phyloP scores from a whole-genome alignment of 1,140 invertebrate species.

The Triops longicaudatus region DNA sequence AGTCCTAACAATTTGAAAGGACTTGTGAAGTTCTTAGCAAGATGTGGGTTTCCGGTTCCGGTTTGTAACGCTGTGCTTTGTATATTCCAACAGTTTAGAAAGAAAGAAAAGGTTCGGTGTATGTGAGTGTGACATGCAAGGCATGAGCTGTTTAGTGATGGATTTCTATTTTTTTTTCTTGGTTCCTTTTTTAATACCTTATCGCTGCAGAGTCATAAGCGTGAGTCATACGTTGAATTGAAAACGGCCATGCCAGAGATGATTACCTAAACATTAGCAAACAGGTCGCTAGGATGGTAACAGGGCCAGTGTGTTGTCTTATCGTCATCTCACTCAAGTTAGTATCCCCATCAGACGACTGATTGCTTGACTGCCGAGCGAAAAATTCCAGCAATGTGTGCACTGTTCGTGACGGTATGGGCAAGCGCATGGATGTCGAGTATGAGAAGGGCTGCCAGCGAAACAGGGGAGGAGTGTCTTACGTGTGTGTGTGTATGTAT shows the following conservation, averaged over 20 bases:
- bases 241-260: not conserved
- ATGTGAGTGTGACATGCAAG: not conserved
- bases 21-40: not conserved
- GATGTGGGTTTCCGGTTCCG: not conserved
- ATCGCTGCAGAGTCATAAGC: not conserved
- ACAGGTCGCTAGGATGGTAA: not conserved
- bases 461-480: not conserved
- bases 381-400: constrained; percentile 4
- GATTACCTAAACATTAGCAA: constrained; percentile 12
- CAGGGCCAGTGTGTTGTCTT: not conserved
- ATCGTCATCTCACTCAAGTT: constrained; percentile 11
- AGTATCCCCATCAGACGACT: constrained; percentile 3
- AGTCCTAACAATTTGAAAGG: not conserved
- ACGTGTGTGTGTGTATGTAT: not conserved
- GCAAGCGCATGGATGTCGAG: not conserved
- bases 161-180: not conserved
- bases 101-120: not conserved
- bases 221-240: not conserved
- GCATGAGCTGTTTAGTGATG: not conserved
- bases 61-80: not conserved
- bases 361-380: not conserved
- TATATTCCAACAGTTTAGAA: not conserved
- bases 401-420: not conserved
- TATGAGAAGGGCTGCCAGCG: not conserved
- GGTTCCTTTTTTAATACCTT: not conserved